A percentile compares a stretch with the other conserved stretches of the same genome.
Conservation (phyloP, 2,113 vertebrate genomes). For the Pelodiscus sinensis region DNA sequence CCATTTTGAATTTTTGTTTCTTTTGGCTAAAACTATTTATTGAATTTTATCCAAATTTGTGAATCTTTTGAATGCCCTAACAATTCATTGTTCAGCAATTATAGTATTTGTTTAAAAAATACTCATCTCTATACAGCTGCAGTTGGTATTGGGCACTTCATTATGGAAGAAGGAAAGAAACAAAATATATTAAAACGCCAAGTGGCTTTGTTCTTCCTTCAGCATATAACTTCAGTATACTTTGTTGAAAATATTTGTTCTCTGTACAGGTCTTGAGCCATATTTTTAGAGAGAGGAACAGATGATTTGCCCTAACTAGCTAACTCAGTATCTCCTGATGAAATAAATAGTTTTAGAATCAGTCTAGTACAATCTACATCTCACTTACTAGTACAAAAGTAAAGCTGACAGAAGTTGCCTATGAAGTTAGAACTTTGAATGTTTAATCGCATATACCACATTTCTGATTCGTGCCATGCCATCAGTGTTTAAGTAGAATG, state of each 20-base stretch:
- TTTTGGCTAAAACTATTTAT: neutral
- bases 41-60: neutral
- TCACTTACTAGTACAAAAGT: neutral
- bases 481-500: neutral
- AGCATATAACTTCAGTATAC: neutral
- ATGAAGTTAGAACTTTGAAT: neutral
- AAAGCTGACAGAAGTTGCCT: neutral
- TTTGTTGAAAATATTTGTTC: neutral
- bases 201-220: slow-evolving; percentile 7
- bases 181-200: neutral
- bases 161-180: neutral
- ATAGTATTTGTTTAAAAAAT: neutral
- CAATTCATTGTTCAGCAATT: neutral
- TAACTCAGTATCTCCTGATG: neutral
- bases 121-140: neutral
- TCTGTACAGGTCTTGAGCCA: neutral
- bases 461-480: neutral
- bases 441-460: neutral
- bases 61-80: neutral
- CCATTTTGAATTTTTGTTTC: neutral
- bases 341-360: neutral
- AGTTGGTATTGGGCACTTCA: neutral
- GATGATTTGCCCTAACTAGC: neutral
- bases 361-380: neutral
- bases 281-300: slow-evolving; percentile 13